Conservation (phyloP, 2,113 vertebrate genomes). For the Seriola rivoliana region DNA sequence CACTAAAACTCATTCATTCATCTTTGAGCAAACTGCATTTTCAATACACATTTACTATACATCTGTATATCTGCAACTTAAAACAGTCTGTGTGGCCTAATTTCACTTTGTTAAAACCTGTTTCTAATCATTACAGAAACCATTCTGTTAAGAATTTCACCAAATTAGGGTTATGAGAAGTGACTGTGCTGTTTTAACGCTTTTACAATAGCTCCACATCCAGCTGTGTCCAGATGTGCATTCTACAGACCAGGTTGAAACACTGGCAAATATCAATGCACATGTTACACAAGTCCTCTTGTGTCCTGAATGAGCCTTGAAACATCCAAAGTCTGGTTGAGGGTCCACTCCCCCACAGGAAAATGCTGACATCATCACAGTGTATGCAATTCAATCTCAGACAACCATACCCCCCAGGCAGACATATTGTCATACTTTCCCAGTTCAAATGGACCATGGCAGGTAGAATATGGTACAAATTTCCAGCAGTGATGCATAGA, state of each 20-base stretch:
- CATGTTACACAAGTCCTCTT: neutral
- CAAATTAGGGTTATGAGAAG: too few relatives aligned
- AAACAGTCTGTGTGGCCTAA: too few relatives aligned
- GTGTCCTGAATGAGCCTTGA: neutral
- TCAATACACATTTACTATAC: neutral
- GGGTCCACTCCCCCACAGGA: constrained; percentile 15
- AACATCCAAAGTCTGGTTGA: constrained; percentile 6
- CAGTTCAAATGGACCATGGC: constrained; percentile 42
- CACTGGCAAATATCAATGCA: neutral
- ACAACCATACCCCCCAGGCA: constrained; percentile 27
- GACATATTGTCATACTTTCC: constrained; percentile 47
- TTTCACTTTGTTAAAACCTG: too few relatives aligned
- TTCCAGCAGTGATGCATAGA: constrained; percentile 34
- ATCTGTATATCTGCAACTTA: too few relatives aligned
- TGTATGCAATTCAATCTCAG: constrained; percentile 8
- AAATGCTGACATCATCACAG: constrained; percentile 49
- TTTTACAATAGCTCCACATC: neutral
- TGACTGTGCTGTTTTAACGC: neutral
- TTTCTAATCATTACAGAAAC: too few relatives aligned
- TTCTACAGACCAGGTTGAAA: neutral
- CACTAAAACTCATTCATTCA: neutral
- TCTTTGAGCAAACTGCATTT: neutral
- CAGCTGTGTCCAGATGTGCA: too few relatives aligned
- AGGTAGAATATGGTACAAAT: constrained; percentile 26
- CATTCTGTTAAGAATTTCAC: too few relatives aligned